Conservation (phyloP, 37 sponge, comb jelly and placozoan genomes). For the Ianthella basta region DNA sequence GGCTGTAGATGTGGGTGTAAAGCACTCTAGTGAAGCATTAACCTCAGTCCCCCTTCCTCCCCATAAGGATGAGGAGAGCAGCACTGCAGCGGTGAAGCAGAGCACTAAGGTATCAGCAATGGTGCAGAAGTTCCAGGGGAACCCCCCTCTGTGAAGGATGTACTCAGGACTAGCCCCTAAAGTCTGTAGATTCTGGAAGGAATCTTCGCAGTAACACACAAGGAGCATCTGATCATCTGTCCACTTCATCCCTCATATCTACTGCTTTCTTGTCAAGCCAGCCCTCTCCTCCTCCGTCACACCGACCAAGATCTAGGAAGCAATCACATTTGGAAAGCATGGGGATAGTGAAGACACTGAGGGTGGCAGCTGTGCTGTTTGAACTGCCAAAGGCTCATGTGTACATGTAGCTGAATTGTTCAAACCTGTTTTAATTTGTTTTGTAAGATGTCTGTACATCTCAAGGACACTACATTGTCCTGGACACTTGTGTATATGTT, state of each 20-base stretch:
- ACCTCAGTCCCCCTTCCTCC: background rate
- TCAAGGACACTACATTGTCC: too few relatives aligned
- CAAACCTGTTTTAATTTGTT: too few relatives aligned
- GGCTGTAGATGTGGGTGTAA: background rate
- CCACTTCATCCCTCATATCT: background rate
- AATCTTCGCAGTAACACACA: background rate
- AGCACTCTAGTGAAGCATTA: too few relatives aligned
- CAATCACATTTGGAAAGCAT: background rate
- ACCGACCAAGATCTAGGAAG: background rate
- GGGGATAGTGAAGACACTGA: constrained; percentile 18
- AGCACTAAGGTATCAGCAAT: background rate
- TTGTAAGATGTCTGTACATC: too few relatives aligned
- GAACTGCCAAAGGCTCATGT: background rate
- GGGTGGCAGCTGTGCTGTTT: constrained; percentile 20
- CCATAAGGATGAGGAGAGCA: background rate
- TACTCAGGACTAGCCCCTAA: background rate
- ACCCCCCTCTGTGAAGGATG: background rate
- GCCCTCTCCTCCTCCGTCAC: background rate
- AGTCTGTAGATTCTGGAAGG: background rate
- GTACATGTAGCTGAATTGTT: too few relatives aligned
- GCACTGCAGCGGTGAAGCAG: background rate
- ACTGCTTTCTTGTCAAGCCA: background rate
- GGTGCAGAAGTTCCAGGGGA: background rate
- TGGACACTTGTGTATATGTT: too few relatives aligned
- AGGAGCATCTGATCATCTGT: background rate